A percentile compares a stretch with the other conserved stretches of the same genome.
These are phyloP conservation scores for Aricia agestis DNA, from an alignment of 1,140 invertebrate genomes.

Conservation along the genomic window DNA sequence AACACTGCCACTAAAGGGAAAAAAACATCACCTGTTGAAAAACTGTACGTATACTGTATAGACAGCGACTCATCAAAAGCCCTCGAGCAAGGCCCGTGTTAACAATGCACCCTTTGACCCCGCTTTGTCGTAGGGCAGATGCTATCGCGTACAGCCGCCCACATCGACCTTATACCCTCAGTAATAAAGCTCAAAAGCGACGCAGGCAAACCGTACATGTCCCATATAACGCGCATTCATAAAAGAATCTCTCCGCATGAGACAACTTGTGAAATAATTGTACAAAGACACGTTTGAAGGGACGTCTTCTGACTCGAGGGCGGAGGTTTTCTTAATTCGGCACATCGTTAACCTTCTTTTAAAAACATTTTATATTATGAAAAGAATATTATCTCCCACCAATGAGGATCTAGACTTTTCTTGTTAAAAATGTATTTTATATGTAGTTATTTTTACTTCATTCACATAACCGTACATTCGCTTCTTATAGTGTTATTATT, in stretches of 20 bases:
- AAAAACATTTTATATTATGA: not conserved
- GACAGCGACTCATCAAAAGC: conserved; percentile 51
- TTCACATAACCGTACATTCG: no score
- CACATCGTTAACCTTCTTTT: not conserved
- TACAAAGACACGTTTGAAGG: conserved; percentile 9
- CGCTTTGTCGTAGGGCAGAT: conserved; percentile 58
- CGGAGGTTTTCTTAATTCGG: not conserved
- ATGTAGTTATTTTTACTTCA: no score
- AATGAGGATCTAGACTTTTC: not conserved
- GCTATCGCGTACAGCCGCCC: conserved; percentile 35
- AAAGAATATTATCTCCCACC: not conserved
- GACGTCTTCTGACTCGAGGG: not conserved
- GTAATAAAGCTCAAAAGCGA: not conserved
- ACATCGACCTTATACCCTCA: not conserved
- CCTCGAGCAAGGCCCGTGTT: conserved; percentile 58
- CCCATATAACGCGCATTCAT: conserved; percentile 18
- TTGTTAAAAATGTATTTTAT: no score
- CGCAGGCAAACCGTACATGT: not conserved
- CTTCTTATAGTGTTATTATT: no score
- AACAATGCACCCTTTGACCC: conserved; percentile 70
- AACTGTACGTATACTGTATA: conserved; percentile 26
- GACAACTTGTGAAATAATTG: conserved; percentile 29
- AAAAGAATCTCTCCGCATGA: conserved; percentile 17
- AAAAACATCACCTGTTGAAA: conserved; percentile 39
- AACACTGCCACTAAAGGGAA: not conserved